These are phyloP conservation scores for Ardeotis arabs DNA, from an alignment of 2,113 vertebrate genomes.

Conservation along the genomic window DNA sequence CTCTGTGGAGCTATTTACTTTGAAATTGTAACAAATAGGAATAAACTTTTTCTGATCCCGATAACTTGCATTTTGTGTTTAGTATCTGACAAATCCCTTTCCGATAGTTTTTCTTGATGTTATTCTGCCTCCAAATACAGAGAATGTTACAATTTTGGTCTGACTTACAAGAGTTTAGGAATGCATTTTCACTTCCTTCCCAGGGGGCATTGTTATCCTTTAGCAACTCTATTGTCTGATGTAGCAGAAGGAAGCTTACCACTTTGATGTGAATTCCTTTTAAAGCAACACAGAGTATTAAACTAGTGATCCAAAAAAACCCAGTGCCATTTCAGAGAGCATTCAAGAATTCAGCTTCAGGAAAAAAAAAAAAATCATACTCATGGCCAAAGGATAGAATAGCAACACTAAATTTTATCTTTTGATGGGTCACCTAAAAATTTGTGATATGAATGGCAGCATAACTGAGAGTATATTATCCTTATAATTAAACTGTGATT, in stretches of 20 bases:
- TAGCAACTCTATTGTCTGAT: conserved; percentile 54
- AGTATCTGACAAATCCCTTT: conserved; percentile 29
- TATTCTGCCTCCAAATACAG: conserved; percentile 35
- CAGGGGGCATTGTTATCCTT: conserved; percentile 63
- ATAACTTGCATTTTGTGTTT: not conserved
- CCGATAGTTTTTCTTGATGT: conserved; percentile 25
- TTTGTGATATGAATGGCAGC: not conserved
- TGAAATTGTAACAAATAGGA: conserved; percentile 43
- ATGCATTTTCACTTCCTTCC: conserved; percentile 36
- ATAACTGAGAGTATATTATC: not conserved
- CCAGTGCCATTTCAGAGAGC: not conserved
- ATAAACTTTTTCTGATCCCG: conserved; percentile 22
- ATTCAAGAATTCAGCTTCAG: not conserved
- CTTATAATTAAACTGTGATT: not conserved
- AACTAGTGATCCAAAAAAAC: conserved; percentile 37
- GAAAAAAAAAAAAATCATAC: not conserved
- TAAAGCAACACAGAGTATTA: conserved; percentile 21
- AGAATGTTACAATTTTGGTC: conserved; percentile 36
- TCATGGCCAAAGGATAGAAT: not conserved
- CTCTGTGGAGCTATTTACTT: conserved; percentile 14
- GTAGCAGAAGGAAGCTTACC: conserved; percentile 38
- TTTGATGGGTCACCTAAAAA: not conserved
- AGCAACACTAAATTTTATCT: not conserved
- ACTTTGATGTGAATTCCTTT: conserved; percentile 45
- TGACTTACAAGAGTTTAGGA: conserved; percentile 52